Conservation (phyloP, 2,113 vertebrate species). For the Brachyistius frenatus region DNA sequence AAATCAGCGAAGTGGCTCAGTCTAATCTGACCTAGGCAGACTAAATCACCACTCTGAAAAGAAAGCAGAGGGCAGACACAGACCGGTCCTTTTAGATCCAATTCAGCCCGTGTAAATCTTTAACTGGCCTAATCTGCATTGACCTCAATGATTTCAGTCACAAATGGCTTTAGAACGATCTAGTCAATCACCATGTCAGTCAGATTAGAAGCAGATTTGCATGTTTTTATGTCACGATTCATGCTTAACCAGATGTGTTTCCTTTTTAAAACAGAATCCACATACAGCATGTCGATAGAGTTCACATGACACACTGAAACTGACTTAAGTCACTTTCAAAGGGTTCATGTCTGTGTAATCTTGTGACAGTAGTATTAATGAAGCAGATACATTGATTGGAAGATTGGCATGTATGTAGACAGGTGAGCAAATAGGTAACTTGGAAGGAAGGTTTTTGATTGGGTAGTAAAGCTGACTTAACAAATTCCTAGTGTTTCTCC, state of each 20-base stretch:
- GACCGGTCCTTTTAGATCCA: slow-evolving; percentile 61
- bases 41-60: slow-evolving; percentile 71
- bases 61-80: slow-evolving; percentile 58
- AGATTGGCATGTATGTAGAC: background rate
- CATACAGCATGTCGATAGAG: background rate
- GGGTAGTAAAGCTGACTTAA: no score
- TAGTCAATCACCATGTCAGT: slow-evolving; percentile 71
- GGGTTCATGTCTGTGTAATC: background rate
- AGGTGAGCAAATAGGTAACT: background rate
- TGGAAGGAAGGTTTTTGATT: no score
- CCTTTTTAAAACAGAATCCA: background rate
- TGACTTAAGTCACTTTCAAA: background rate
- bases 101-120: slow-evolving; percentile 75
- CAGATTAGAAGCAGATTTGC: slow-evolving; percentile 34
- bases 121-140: slow-evolving; percentile 77
- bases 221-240: slow-evolving; percentile 10
- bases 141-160: slow-evolving; percentile 69
- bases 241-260: background rate
- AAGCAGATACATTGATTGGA: background rate
- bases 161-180: slow-evolving; percentile 73
- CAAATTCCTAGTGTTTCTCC: background rate
- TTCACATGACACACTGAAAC: background rate
- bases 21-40: slow-evolving; percentile 70
- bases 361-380: background rate
- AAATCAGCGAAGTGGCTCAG: slow-evolving; percentile 79